Percentiles rank a stretch among this genome's conserved stretches.
Conservation (phyloP, 2,888 invertebrate genomes). For the Eurytoma californica region DNA sequence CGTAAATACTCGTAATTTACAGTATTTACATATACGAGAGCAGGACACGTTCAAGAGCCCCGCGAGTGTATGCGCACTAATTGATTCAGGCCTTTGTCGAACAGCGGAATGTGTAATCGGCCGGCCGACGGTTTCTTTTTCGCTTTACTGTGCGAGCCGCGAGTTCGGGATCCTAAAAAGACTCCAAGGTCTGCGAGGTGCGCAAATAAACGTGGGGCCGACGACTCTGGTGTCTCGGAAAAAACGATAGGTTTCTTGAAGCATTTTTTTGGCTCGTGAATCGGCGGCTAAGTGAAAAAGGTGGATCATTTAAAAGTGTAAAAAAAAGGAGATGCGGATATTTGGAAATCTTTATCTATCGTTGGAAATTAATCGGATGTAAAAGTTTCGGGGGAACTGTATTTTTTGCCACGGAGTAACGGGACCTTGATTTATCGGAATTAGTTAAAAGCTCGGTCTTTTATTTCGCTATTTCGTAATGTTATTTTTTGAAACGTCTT, state of each 20-base stretch:
- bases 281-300: not conserved
- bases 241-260: not conserved
- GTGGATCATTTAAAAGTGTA: not conserved
- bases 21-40: constrained; percentile 36
- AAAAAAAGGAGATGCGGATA: not conserved
- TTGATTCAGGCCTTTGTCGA: constrained; percentile 43
- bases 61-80: constrained; percentile 18
- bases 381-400: no score
- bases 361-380: not conserved
- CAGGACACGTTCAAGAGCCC: not conserved
- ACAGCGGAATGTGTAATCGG: constrained; percentile 42
- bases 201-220: not conserved
- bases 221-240: no score
- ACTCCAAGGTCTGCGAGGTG: not conserved
- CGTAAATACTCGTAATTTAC: constrained; percentile 42
- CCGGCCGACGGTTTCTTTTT: constrained; percentile 35
- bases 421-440: no score
- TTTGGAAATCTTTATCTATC: not conserved
- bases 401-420: no score
- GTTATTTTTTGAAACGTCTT: not conserved
- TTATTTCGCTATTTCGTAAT: not conserved
- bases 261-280: constrained; percentile 1
- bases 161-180: not conserved
- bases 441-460: no score
- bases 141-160: constrained; percentile 25